Percentiles rank a stretch among this genome's conserved stretches.
These are phyloP conservation scores for Dromius quadrimaculatus DNA, from an alignment of 2,888 invertebrate species.

Conservation along the genomic window DNA sequence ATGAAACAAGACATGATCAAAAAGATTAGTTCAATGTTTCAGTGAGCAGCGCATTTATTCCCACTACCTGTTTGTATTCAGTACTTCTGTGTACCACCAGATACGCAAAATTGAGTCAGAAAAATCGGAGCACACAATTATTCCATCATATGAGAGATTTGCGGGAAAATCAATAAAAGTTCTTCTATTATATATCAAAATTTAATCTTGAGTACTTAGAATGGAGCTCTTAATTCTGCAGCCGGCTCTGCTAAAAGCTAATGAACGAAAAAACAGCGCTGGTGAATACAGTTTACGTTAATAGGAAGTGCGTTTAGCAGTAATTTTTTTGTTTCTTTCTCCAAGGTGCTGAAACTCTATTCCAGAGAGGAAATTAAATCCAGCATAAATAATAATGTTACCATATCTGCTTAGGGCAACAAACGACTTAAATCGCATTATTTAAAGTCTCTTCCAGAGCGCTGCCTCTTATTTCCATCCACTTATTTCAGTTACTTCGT, in stretches of 20 bases:
- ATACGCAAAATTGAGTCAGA: no score
- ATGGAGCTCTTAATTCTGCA: no score
- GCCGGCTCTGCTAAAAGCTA: neutral
- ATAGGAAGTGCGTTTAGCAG: conserved; percentile 45
- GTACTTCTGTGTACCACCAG: no score
- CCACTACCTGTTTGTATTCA: no score
- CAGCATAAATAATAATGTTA: conserved; percentile 51
- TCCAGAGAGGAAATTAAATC: conserved; percentile 51
- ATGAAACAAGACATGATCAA: no score
- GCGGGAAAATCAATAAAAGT: no score
- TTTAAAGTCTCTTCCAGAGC: conserved; percentile 43
- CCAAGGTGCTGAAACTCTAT: conserved; percentile 24
- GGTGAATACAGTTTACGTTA: conserved; percentile 25
- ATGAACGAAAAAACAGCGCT: conserved; percentile 36
- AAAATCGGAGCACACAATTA: no score
- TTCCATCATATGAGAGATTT: no score
- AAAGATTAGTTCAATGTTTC: no score
- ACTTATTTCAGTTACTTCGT: conserved; percentile 51
- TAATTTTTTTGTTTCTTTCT: conserved; percentile 41
- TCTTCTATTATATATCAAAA: no score
- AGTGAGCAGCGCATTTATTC: no score
- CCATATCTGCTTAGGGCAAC: conserved; percentile 45
- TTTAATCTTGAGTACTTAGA: no score
- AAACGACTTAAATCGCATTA: conserved; percentile 49
- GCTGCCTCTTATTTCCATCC: conserved; percentile 52